Conservation (phyloP, 1,140 invertebrate genomes). For the Megalopta genalis region DNA sequence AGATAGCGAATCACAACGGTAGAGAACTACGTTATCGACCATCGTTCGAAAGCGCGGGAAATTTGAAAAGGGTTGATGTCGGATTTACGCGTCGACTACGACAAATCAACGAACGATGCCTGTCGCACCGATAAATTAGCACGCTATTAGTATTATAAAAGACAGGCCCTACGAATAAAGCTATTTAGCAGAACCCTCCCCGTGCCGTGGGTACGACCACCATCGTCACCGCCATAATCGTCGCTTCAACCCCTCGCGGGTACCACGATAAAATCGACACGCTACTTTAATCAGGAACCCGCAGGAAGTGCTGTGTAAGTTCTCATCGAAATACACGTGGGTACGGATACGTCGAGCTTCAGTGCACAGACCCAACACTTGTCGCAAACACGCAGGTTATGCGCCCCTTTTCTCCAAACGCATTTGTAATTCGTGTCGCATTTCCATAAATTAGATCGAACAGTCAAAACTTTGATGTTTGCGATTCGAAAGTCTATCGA, state of each 20-base stretch:
- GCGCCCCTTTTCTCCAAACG: neutral
- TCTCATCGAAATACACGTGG: conserved; percentile 67
- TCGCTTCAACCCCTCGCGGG: conserved; percentile 69
- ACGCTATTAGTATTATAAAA: conserved; percentile 31
- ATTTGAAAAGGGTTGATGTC: conserved; percentile 6
- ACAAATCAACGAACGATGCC: conserved; percentile 32
- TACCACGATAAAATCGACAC: conserved; percentile 74
- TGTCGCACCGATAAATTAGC: conserved; percentile 17
- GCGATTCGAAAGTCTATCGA: too few species aligned
- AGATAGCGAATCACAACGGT: neutral
- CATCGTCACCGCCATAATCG: conserved; percentile 61
- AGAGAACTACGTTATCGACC: conserved; percentile 37
- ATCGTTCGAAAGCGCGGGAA: conserved; percentile 14
- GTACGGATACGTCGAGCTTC: conserved; percentile 59
- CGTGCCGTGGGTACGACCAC: conserved; percentile 27
- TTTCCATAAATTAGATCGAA: neutral
- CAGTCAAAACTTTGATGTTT: neutral
- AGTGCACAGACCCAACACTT: conserved; percentile 57
- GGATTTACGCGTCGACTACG: neutral
- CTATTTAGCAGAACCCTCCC: conserved; percentile 23
- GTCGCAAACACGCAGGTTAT: conserved; percentile 45
- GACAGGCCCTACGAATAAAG: neutral
- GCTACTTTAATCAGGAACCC: conserved; percentile 71
- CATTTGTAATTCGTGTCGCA: conserved; percentile 5
- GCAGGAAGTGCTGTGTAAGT: conserved; percentile 77